A percentile compares a stretch with the other conserved stretches of the same genome.
Conservation (phyloP, 2,113 vertebrate genomes). For the Dinomys branickii region DNA sequence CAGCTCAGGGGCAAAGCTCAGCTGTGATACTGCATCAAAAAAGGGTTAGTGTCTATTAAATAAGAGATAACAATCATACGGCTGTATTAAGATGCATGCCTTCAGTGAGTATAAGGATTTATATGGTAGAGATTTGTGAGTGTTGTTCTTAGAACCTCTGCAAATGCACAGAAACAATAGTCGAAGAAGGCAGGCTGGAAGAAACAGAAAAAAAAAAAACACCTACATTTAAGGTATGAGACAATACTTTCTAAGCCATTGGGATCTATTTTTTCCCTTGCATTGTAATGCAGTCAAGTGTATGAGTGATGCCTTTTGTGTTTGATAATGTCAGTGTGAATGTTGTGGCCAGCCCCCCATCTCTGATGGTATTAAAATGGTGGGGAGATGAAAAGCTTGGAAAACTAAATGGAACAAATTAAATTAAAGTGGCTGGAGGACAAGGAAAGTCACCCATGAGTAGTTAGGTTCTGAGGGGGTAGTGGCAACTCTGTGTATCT, state of each 20-base stretch:
- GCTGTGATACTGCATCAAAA: background rate
- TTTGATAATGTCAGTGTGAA: conserved; percentile 80
- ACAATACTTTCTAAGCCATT: conserved; percentile 73
- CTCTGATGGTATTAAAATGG: conserved; percentile 80
- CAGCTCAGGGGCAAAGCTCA: background rate
- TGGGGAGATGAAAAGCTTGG: conserved; percentile 79
- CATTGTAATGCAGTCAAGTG: conserved; percentile 78
- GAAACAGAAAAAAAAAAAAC: conserved; percentile 49
- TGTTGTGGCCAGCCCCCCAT: conserved; percentile 77
- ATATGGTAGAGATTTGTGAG: conserved; percentile 19
- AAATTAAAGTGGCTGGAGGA: conserved; percentile 72
- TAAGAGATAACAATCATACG: background rate
- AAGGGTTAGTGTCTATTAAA: background rate
- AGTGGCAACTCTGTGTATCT: background rate
- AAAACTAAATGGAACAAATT: conserved; percentile 79
- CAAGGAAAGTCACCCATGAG: conserved; percentile 57
- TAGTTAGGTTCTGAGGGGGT: conserved; percentile 38
- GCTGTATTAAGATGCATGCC: background rate
- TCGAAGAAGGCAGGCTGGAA: conserved; percentile 62
- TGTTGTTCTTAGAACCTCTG: conserved; percentile 38
- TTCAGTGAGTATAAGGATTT: conserved; percentile 57
- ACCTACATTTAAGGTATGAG: conserved; percentile 70
- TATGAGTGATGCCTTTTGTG: conserved; percentile 79
- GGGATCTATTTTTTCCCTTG: conserved; percentile 73
- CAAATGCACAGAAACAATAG: conserved; percentile 60